Percentiles rank a stretch among this genome's conserved stretches.
Conservation (phyloP, 23 tunicate genomes). For the Styela plicata region DNA sequence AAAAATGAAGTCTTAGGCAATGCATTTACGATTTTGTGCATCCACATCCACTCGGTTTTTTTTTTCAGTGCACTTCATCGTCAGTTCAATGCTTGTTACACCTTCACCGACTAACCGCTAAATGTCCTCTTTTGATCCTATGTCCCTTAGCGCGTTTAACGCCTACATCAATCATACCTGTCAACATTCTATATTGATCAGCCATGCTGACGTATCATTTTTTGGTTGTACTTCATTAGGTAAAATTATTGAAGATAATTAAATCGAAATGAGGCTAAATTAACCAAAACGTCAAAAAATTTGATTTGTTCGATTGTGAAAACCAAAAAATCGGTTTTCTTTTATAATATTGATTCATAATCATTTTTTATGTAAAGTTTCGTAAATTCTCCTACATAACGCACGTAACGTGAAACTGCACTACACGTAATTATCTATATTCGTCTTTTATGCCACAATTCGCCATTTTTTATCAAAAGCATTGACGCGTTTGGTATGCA, state of each 20-base stretch:
- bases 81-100: not conserved
- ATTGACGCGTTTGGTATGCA: not conserved
- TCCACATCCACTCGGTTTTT: too few species aligned
- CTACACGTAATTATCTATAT: not conserved
- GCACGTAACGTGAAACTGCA: not conserved
- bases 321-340: too few species aligned
- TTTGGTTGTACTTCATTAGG: not conserved
- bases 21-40: too few species aligned
- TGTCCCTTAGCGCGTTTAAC: not conserved
- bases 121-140: not conserved
- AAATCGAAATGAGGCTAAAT: too few species aligned
- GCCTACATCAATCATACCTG: not conserved
- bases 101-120: not conserved
- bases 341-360: too few species aligned
- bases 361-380: too few species aligned
- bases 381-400: too few species aligned
- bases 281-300: too few species aligned
- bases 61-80: too few species aligned
- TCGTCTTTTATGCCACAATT: not conserved
- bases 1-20: too few species aligned
- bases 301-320: too few species aligned
- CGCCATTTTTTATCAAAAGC: not conserved
- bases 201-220: not conserved
- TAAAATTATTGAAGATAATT: too few species aligned
- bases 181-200: not conserved